phyloP scores from a whole-genome alignment of 2,888 invertebrate genomes.

The Malthinus flaveolus region DNA sequence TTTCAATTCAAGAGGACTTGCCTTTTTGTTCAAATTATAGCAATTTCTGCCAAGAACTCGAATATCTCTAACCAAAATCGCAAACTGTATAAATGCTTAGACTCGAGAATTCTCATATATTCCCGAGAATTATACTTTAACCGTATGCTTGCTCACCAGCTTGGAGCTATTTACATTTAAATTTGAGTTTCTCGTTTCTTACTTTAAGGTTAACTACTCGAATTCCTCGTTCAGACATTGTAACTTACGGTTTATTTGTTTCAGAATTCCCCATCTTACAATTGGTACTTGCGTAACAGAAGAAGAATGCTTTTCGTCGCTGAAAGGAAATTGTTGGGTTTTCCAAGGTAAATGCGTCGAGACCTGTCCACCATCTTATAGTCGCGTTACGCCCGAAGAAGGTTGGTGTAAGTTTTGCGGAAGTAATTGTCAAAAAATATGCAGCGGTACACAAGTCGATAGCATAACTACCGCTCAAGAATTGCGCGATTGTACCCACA shows the following conservation, averaged over 20 bases:
- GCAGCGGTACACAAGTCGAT: conserved; percentile 60
- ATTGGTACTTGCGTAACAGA: conserved; percentile 65
- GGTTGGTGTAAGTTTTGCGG: conserved; percentile 46
- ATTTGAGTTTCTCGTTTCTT: too few species aligned
- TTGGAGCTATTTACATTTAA: too few species aligned
- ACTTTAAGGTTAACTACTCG: too few species aligned
- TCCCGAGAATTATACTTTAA: too few species aligned
- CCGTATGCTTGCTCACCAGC: too few species aligned
- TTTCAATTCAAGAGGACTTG: neutral
- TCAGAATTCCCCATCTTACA: conserved; percentile 39
- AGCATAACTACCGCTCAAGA: conserved; percentile 68
- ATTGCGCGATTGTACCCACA: conserved; percentile 75
- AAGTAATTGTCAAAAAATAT: conserved; percentile 55
- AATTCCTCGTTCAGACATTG: neutral
- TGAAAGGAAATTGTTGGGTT: conserved; percentile 56
- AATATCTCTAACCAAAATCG: too few species aligned
- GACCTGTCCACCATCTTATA: conserved; percentile 67
- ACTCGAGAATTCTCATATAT: too few species aligned
- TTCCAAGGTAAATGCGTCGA: conserved; percentile 67
- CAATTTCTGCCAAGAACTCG: too few species aligned
- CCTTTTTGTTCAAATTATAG: too few species aligned
- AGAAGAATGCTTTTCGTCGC: conserved; percentile 63
- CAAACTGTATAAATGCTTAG: too few species aligned
- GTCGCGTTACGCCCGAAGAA: conserved; percentile 38
- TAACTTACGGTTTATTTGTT: conserved; percentile 6